Base-by-base conservation (phyloP, 2,888 invertebrate species). In the Aphrophora alni region DNA sequence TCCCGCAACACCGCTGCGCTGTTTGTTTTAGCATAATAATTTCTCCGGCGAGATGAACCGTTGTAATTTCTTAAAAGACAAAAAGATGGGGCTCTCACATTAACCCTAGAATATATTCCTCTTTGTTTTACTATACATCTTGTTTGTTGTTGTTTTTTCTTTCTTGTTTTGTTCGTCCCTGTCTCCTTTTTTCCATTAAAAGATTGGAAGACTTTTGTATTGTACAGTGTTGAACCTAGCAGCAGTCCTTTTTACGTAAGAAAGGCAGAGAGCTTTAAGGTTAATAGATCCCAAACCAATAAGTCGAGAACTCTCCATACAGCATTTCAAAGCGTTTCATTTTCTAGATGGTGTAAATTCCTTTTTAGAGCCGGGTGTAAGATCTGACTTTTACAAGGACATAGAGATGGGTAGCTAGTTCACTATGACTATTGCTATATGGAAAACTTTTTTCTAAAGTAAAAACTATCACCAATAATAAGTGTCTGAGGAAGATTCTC, bases 141-240 rank as follows among this genome's bases (percentile, higher is more conserved):
- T 59, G 59, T 59, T 59, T 59, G 59, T 59, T 59, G 59, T 59
- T 59, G 44, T 44, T 59, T 59, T 59, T 59, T 59, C 59, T 59
- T 59, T 59, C 59, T 59, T 59, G 59, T 59, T 59, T 59, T 59
- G 59, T 59, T 59, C 21, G 59, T 59, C 10, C n/a, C 59, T 7
- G 59, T 59, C 59, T 59, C 12, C 44, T 44, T 44, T 59, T 59
- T 59, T 59, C 59, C 59, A 59, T 59, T 59, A 59, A 59, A 59
- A 59, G 59, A 59, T 59, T 59, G 59, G 59, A 59, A 59, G 59
- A 59, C 59, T 59, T 59, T 59, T 59, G 59, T 59, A 59, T 59
- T 59, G 44, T 44, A 17, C 44, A 21, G 59, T 59, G 59, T 59
- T 21, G 59, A 21, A 59, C 5, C 5, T 7, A 21, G 59, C 21